Evolutionary conservation across 2,113 vertebrate species (phyloP), one percentile per base, ranked within the genome.

Genomic region (Asarcornis scutulata): DNA sequence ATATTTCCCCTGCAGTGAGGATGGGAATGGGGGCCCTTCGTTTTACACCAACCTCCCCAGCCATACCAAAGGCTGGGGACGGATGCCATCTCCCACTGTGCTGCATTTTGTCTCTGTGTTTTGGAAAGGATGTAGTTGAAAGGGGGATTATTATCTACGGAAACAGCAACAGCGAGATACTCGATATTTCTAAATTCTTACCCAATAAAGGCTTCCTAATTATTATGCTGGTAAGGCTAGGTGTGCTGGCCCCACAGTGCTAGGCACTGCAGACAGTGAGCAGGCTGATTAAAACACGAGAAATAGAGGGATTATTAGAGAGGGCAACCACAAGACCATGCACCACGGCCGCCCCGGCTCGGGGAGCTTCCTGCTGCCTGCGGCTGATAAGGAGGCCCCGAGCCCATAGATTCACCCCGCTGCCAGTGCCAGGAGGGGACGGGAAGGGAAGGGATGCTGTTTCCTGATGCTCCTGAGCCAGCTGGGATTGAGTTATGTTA

Each of bases 291-390:
- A 55, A 69, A 66, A 5, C 50, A 14, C 9, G 76, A n/a, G 23
- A 55, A 26, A 53, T 60, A 29, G 29, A 53, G 25, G 20, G 21
- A 9, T 48, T 81, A 38, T 72, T 27, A 44, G 16, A 81, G 38
- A 48, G 10, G 3, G 44, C 63, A 86, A 31, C 48, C 36, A 31
- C 36, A 32, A 64, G 32, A 16, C 44, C 56, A 2, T 3, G 17
- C 7, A 3, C 18, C 2, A 7, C 0, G 0, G 32, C 11, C 8
- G 40, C 26, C 40, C 34, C 3, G 2, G 34, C 72, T 17, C 11
- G 0, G 1, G 63, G 59, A 86, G 44, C 71, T 83, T 86, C 85
- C 76, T 86, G 86, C 85, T 93, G 89, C 69, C 7, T 3, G 53
- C 2, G 3, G 60, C 72, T 71, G 93, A 83, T 86, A 75, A 96